Percentiles rank a stretch among this genome's conserved stretches.
Conservation (phyloP, 2,797 vertebrate species). For the Gorsachius magnificus region DNA sequence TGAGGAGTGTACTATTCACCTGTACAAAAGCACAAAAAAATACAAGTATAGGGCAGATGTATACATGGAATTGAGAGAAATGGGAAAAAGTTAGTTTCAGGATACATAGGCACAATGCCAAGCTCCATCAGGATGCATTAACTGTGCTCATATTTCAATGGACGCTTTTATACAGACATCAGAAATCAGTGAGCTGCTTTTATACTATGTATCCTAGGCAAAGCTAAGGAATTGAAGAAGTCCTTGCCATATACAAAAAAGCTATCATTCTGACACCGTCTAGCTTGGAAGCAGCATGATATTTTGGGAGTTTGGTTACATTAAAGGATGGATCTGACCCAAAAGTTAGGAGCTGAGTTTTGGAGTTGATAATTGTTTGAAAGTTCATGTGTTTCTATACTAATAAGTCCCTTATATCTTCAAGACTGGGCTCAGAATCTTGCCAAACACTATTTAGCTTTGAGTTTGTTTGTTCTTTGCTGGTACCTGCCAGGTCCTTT, state of each 20-base stretch:
- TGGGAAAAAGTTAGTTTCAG: not conserved
- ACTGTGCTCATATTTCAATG: not conserved
- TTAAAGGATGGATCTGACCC: not conserved
- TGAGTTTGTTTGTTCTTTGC: not conserved
- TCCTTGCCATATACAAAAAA: not conserved
- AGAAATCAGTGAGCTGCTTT: not conserved
- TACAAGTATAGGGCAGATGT: not conserved
- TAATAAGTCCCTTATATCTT: not conserved
- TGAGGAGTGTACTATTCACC: conserved; percentile 82
- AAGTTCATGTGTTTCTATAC: not conserved
- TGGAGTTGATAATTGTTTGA: not conserved
- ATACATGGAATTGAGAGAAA: not conserved
- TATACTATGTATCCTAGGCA: not conserved
- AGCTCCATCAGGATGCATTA: not conserved
- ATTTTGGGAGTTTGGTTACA: not conserved
- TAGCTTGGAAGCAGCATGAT: not conserved
- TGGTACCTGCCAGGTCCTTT: not conserved
- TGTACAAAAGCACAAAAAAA: conserved; percentile 58
- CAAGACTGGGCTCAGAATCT: not conserved
- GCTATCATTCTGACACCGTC: not conserved
- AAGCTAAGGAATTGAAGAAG: not conserved
- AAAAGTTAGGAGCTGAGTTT: not conserved
- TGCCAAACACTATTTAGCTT: not conserved
- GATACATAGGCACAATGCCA: not conserved
- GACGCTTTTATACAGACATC: not conserved